Evolutionary conservation across 2,113 vertebrate species (phyloP).

Genomic region (Talpa occidentalis): DNA sequence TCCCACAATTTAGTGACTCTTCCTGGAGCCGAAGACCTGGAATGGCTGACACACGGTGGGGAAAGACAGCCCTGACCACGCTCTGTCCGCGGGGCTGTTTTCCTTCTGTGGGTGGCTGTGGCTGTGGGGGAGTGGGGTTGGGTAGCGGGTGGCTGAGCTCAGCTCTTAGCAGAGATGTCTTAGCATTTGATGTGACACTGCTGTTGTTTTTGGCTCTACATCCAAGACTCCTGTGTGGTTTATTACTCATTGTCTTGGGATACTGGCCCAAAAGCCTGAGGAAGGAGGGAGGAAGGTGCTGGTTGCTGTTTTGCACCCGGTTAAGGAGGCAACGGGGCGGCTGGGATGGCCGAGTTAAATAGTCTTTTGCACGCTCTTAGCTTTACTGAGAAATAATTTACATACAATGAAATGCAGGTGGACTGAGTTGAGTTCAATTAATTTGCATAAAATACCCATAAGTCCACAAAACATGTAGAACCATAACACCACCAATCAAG

Average conservation of each 20-base stretch:
- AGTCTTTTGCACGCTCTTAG: background rate
- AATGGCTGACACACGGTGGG: rapidly evolving
- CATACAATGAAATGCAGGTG: background rate
- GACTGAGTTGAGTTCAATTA: background rate
- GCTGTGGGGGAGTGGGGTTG: background rate
- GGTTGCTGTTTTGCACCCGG: background rate
- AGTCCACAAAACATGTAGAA: background rate
- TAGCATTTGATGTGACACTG: constrained; percentile 57
- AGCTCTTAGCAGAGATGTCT: constrained; percentile 57
- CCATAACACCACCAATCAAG: background rate
- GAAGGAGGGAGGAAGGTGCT: background rate
- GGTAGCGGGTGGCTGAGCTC: background rate
- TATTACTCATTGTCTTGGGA: constrained; percentile 74
- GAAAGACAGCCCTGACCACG: rapidly evolving
- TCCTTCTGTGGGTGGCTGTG: rapidly evolving
- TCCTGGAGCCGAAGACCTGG: background rate
- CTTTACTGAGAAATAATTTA: background rate
- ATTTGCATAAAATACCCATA: constrained; percentile 22
- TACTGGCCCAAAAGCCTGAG: constrained; percentile 49
- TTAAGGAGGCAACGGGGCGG: background rate
- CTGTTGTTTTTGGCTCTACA: constrained; percentile 75
- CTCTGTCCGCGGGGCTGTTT: background rate
- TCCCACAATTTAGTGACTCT: rapidly evolving
- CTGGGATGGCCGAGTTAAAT: background rate
- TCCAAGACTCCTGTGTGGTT: constrained; percentile 5